Evolutionary conservation across 1,140 invertebrate species (phyloP).

Genomic region (Pentalonia nigronervosa): DNA sequence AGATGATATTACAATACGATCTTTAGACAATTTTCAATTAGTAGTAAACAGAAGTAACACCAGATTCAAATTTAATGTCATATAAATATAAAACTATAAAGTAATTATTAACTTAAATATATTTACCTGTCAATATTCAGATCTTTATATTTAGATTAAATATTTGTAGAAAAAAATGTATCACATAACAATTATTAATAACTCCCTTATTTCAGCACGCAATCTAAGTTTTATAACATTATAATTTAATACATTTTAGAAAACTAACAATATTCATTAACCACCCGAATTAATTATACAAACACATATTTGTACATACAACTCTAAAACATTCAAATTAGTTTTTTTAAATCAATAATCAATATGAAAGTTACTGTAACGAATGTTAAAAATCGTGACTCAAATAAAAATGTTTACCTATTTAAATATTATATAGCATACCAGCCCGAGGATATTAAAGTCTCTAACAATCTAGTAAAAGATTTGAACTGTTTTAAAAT

Average conservation of each 20-base stretch:
- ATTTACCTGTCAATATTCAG: neutral
- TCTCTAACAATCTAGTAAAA: neutral
- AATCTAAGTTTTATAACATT: neutral
- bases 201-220: neutral
- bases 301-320: too few relatives aligned
- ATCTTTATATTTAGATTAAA: neutral
- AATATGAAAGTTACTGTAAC: neutral
- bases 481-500: neutral
- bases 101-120: neutral
- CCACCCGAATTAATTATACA: too few relatives aligned
- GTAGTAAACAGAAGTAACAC: neutral
- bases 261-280: neutral
- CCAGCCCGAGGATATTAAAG: neutral
- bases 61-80: neutral
- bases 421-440: neutral
- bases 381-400: neutral
- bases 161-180: neutral
- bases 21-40: neutral
- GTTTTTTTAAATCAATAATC: too few relatives aligned
- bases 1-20: neutral
- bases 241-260: neutral
- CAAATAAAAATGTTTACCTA: neutral
- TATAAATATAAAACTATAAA: neutral
- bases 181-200: neutral
- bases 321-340: too few relatives aligned